A percentile compares a stretch with the other conserved stretches of the same genome.
Evolutionary conservation across 2,888 invertebrate genomes (phyloP).

Genomic region (Nycteola revayana): DNA sequence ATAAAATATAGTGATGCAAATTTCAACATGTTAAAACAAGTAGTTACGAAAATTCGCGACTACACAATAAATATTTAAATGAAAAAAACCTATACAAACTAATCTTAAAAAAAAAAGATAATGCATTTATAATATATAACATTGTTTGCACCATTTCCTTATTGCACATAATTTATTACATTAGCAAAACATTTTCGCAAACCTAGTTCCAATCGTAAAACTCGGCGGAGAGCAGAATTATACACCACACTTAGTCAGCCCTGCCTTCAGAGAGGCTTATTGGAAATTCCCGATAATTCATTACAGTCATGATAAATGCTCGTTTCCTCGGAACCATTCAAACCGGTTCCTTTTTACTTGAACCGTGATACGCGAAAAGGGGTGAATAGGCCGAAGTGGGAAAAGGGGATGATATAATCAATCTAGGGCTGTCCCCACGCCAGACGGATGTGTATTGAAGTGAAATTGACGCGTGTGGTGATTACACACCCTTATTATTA

Average conservation of each 20-base stretch:
- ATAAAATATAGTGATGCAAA: no score
- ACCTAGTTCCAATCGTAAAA: slow-evolving; percentile 5
- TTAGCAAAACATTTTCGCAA: no score
- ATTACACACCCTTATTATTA: slow-evolving; percentile 30
- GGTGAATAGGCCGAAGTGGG: slow-evolving; percentile 61
- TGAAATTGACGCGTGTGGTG: slow-evolving; percentile 43
- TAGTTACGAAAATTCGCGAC: no score
- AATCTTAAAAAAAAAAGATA: no score
- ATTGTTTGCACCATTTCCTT: no score
- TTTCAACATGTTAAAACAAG: no score
- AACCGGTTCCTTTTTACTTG: slow-evolving; percentile 74
- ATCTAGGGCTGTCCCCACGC: slow-evolving; percentile 61
- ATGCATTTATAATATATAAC: no score
- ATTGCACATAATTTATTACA: no score
- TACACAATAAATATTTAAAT: no score
- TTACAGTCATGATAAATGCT: slow-evolving; percentile 78
- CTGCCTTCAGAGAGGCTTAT: slow-evolving; percentile 48
- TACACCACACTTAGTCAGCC: slow-evolving; percentile 6
- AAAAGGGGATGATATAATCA: slow-evolving; percentile 76
- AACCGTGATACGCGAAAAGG: slow-evolving; percentile 79
- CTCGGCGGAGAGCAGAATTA: no score
- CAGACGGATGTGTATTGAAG: slow-evolving; percentile 52
- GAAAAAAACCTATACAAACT: no score
- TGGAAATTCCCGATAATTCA: slow-evolving; percentile 76
- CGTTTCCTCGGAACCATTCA: slow-evolving; percentile 66